These are phyloP conservation scores for Chaenogobius annularis DNA, from an alignment of 2,113 vertebrate species.

Conservation along the genomic window DNA sequence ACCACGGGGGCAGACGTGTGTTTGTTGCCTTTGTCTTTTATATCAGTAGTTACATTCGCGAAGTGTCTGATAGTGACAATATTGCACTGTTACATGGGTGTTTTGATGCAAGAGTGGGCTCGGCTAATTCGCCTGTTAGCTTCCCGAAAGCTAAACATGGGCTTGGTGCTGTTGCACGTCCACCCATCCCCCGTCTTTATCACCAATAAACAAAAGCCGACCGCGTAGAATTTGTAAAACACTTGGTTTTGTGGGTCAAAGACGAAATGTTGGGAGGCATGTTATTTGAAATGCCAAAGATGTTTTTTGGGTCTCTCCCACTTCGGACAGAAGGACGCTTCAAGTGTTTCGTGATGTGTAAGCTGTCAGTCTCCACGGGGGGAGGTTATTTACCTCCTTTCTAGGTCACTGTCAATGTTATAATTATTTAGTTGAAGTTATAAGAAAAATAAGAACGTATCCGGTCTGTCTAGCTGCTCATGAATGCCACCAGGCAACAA, in stretches of 20 bases:
- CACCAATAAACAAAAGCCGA: slow-evolving; percentile 71
- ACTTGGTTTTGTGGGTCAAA: background rate
- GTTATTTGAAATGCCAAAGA: too few species aligned
- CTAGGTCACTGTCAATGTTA: background rate
- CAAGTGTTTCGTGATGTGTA: background rate
- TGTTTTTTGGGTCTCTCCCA: slow-evolving; percentile 8
- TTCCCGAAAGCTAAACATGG: slow-evolving; percentile 16
- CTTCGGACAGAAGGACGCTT: slow-evolving; percentile 19
- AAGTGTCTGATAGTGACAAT: background rate
- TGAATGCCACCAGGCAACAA: background rate
- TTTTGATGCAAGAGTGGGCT: slow-evolving; percentile 46
- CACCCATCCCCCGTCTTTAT: slow-evolving; percentile 72
- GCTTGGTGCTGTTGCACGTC: slow-evolving; percentile 52
- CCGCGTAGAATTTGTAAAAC: slow-evolving; percentile 36
- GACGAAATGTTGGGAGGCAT: background rate
- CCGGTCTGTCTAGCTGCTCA: slow-evolving; percentile 43
- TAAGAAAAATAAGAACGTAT: slow-evolving; percentile 2
- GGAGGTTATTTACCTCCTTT: background rate
- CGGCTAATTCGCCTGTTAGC: slow-evolving; percentile 34
- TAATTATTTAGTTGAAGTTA: slow-evolving; percentile 7
- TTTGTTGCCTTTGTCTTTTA: background rate
- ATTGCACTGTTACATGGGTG: background rate
- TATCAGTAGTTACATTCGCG: background rate
- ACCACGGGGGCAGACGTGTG: background rate
- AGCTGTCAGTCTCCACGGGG: background rate